Base-by-base conservation (phyloP, 2,888 invertebrate genomes). In the Baronia brevicornis region DNA sequence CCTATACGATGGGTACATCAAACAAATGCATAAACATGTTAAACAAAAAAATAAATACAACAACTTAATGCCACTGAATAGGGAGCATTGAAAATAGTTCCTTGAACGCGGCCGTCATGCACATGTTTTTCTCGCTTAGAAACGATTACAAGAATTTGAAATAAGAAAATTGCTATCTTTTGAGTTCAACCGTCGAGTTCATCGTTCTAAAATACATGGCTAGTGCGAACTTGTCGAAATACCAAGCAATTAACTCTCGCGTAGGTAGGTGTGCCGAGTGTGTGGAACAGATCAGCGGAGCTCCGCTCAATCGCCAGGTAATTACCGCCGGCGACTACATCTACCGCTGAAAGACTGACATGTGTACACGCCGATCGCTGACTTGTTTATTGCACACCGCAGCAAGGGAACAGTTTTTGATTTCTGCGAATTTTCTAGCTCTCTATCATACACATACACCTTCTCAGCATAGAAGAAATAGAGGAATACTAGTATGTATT, bases 281-380 rank as follows among this genome's bases (percentile, higher is more conserved):
- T 41, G 43, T 38, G 40, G 39, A 41, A 36, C 37, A 48, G 48
- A 41, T 47, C 43, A 43, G 39, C 45, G 49, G 46, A 46, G 51
- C 45, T 42, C 44, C 34, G 44, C 51, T 63, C 63, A 54, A 51
- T 67, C 65, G 53, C 36, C 68, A 61, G 65, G 61, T 65, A 77
- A 79, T 80, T 79, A 80, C 64, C 69, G 60, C 51, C 60, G 60
- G 48, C 57, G 54, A 60, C 62, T 62, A 57, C 43, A 38, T 39
- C 39, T 29, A 31, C 41, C 39, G 75, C 51, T 69, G 73, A 78
- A 62, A 73, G 74, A 79, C 68, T 71, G 78, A 75, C 75, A 68
- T 52, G 44, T 34, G 44, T 48, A 49, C 44, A 54, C 50, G 44
- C 49, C 47, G 44, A 53, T 44, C 60, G 68, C 68, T 60, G 67